phyloP scores from a whole-genome alignment of 2,888 invertebrate genomes.

The Sinodicranocentrus sp. region DNA sequence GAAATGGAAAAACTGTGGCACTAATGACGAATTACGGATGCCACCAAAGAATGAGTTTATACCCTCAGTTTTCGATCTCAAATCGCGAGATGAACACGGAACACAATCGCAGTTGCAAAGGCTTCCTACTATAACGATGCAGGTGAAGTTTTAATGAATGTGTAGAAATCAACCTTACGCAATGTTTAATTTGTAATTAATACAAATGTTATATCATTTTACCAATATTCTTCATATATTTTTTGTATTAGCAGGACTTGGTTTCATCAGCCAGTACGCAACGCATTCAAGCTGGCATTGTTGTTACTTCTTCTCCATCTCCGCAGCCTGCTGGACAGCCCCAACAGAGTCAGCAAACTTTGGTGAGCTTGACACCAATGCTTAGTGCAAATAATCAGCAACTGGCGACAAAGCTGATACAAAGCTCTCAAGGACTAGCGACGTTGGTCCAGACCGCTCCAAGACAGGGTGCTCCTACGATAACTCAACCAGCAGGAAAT shows the following conservation, averaged over 20 bases:
- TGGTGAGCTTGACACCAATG: slow-evolving; percentile 68
- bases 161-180: too few species aligned
- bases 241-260: slow-evolving; percentile 30
- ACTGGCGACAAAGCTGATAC: slow-evolving; percentile 40
- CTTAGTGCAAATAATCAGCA: slow-evolving; percentile 32
- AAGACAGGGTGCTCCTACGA: slow-evolving; percentile 14
- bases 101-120: too few species aligned
- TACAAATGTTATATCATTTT: background rate
- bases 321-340: slow-evolving; percentile 5
- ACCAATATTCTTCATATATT: background rate
- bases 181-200: background rate
- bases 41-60: slow-evolving; percentile 96
- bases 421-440: slow-evolving; percentile 38
- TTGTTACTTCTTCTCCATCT: slow-evolving; percentile 31
- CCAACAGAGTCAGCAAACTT: slow-evolving; percentile 40
- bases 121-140: too few species aligned
- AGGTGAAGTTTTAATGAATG: too few species aligned
- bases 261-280: slow-evolving; percentile 43
- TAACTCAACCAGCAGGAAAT: slow-evolving; percentile 27
- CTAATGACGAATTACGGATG: slow-evolving; percentile 82
- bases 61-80: slow-evolving; percentile 88
- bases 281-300: slow-evolving; percentile 33
- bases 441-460: slow-evolving; percentile 52
- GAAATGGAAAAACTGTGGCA: slow-evolving; percentile 84
- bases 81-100: slow-evolving; percentile 83